phyloP scores from a whole-genome alignment of 2,888 invertebrate species.

The Hyposoter dolosus region DNA sequence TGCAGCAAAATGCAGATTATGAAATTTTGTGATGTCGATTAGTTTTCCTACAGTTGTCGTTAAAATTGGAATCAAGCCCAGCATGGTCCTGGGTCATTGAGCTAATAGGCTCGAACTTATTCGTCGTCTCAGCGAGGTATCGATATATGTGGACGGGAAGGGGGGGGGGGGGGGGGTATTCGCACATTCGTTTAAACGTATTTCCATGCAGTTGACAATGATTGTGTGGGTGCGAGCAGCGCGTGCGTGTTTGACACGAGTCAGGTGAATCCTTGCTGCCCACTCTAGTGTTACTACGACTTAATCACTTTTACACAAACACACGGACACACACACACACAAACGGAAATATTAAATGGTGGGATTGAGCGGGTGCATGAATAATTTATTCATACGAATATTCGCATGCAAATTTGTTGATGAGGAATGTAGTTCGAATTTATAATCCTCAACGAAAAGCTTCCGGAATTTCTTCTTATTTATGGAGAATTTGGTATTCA shows the following conservation, averaged over 20 bases:
- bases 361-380: not conserved
- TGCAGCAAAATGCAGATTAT: not conserved
- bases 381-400: slow-evolving; percentile 6
- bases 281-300: slow-evolving; percentile 78
- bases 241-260: slow-evolving; percentile 69
- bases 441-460: not conserved
- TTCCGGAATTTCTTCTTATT: not conserved
- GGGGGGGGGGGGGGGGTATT: not conserved
- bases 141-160: no score
- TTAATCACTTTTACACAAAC: not conserved
- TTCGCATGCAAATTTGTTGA: slow-evolving; percentile 23
- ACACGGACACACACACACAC: not conserved
- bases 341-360: not conserved
- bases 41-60: not conserved
- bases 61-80: no score
- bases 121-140: slow-evolving; percentile 14
- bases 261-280: slow-evolving; percentile 81
- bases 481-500: not conserved
- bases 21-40: not conserved
- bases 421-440: not conserved
- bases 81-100: not conserved
- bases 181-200: slow-evolving; percentile 38
- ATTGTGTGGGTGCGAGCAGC: slow-evolving; percentile 73
- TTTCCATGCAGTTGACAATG: slow-evolving; percentile 34
- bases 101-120: not conserved